Percentiles rank a stretch among this genome's conserved stretches.
Evolutionary conservation across 2,797 vertebrate species (phyloP).

Genomic region (Valencia hispanica): DNA sequence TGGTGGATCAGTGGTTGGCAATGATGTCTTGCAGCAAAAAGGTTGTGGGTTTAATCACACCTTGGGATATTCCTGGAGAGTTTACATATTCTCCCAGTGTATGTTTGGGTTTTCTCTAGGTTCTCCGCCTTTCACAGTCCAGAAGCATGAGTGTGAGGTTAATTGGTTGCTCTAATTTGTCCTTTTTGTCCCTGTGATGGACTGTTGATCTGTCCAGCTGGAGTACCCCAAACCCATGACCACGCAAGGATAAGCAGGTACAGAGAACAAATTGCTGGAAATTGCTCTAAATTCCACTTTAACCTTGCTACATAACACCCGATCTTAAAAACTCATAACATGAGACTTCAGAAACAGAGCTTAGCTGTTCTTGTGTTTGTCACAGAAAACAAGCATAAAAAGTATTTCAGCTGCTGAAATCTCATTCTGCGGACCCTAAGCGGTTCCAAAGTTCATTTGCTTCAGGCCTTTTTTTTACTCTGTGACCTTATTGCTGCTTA

Average conservation of each 20-base stretch:
- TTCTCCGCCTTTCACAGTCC: neutral
- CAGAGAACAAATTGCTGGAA: neutral
- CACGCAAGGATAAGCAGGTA: too few relatives aligned
- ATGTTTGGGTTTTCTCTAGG: neutral
- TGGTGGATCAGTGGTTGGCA: neutral
- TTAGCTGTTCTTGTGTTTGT: neutral
- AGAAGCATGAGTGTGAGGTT: neutral
- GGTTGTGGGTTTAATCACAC: neutral
- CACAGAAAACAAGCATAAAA: neutral
- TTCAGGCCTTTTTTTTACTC: neutral
- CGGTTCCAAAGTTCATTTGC: neutral
- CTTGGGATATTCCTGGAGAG: neutral
- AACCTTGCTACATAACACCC: neutral
- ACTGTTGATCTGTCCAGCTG: too few relatives aligned
- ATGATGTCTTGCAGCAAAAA: neutral
- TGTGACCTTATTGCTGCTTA: constrained; percentile 6
- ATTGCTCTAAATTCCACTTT: neutral
- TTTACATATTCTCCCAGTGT: neutral
- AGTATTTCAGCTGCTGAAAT: neutral
- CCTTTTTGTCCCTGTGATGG: too few relatives aligned
- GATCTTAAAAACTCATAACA: neutral
- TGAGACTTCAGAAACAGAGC: neutral
- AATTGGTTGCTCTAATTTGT: neutral
- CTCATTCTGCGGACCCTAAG: neutral
- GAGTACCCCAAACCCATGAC: too few relatives aligned